Percentiles rank a stretch among this genome's conserved stretches.
phyloP scores from a whole-genome alignment of 2,113 vertebrate species.

The Onychorhynchus coronatus region DNA sequence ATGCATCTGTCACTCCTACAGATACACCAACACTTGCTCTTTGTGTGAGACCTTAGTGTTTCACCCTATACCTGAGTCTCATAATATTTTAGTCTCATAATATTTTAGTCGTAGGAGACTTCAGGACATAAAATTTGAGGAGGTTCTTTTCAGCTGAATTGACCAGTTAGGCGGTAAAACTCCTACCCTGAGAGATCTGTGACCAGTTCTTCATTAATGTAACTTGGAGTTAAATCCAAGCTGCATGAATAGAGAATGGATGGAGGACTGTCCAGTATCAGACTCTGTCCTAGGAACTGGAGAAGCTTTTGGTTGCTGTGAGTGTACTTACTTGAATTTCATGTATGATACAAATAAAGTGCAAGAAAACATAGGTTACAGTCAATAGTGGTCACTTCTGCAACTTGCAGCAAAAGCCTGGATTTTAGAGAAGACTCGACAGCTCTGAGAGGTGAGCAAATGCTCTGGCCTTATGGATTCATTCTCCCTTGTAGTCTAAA shows the following conservation, averaged over 20 bases:
- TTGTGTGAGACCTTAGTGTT: background rate
- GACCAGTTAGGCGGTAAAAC: background rate
- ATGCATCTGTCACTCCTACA: background rate
- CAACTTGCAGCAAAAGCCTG: background rate
- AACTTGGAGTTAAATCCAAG: background rate
- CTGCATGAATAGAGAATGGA: background rate
- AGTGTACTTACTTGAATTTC: background rate
- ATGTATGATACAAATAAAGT: background rate
- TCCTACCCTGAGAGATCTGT: fast-evolving
- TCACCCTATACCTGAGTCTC: background rate
- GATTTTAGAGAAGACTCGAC: background rate
- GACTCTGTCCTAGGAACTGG: fast-evolving
- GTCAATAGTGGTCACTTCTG: background rate
- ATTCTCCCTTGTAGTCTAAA: background rate
- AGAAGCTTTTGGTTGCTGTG: background rate
- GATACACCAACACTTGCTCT: background rate
- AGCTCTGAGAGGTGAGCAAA: background rate
- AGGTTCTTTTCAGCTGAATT: background rate
- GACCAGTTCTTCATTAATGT: background rate
- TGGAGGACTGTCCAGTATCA: background rate
- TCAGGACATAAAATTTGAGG: background rate
- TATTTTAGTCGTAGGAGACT: background rate
- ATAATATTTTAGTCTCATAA: background rate
- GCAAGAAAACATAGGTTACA: background rate
- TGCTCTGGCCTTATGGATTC: background rate